phyloP scores from a whole-genome alignment of 2,888 invertebrate species.

The Dicyrtomina minuta region DNA sequence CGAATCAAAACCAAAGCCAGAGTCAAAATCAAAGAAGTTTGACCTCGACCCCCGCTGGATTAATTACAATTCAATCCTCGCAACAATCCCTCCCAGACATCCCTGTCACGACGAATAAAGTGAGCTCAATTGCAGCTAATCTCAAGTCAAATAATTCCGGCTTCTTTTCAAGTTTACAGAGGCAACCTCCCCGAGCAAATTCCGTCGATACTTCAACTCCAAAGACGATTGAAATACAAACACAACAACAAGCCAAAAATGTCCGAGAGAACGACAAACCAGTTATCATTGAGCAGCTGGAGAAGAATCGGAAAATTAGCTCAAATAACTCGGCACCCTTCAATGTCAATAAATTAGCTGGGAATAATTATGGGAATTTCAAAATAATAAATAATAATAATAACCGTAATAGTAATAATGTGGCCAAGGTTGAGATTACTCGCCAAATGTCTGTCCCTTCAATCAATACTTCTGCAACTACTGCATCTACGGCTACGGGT shows the following conservation, averaged over 20 bases:
- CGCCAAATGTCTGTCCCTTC: no score
- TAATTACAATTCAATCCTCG: no score
- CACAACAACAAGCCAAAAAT: background rate
- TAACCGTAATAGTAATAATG: background rate
- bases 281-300: slow-evolving; percentile 19
- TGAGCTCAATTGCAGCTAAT: slow-evolving; percentile 21
- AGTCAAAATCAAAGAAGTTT: slow-evolving; percentile 4
- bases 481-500: no score
- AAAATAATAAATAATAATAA: background rate
- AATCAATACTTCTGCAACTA: no score
- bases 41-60: no score
- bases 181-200: no score
- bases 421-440: no score
- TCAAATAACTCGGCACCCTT: background rate
- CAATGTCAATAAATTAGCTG: background rate
- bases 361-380: background rate
- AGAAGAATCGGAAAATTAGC: background rate
- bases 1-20: background rate
- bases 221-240: background rate
- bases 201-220: no score
- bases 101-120: slow-evolving; percentile 10
- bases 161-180: slow-evolving; percentile 20
- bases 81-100: no score
- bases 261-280: background rate
- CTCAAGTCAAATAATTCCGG: slow-evolving; percentile 14